Evolutionary conservation across 2,797 vertebrate species (phyloP).

Genomic region (Allobates femoralis): DNA sequence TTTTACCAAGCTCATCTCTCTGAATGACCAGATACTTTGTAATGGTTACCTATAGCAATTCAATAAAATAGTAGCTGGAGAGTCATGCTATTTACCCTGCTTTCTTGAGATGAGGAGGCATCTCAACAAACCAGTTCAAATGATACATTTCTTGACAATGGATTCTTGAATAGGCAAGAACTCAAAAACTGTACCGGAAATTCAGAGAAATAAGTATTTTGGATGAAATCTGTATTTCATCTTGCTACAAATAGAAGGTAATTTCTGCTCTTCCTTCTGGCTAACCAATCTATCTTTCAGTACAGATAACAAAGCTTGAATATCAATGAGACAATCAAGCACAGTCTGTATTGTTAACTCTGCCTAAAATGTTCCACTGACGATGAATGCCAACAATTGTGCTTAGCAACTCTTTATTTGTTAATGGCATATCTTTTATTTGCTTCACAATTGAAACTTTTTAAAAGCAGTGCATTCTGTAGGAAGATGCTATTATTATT

Average conservation of each 20-base stretch:
- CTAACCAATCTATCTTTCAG: constrained; percentile 18
- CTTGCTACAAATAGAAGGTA: constrained; percentile 24
- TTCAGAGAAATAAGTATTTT: neutral
- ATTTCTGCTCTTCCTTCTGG: constrained; percentile 23
- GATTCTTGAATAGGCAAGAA: neutral
- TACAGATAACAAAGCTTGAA: constrained; percentile 19
- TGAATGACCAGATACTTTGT: neutral
- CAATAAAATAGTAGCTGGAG: neutral
- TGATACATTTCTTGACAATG: neutral
- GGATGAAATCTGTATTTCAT: constrained; percentile 13
- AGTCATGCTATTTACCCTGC: neutral
- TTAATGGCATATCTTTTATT: constrained; percentile 35
- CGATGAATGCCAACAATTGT: neutral
- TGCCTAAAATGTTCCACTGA: constrained; percentile 1
- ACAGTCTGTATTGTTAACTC: constrained; percentile 30
- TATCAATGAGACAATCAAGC: constrained; percentile 4
- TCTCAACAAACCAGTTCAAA: neutral
- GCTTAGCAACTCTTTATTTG: constrained; percentile 11
- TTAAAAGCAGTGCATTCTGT: constrained; percentile 6
- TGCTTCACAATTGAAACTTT: constrained; percentile 10
- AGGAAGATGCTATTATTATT: neutral
- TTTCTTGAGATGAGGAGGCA: too few species aligned
- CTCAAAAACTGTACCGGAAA: neutral
- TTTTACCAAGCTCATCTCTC: neutral
- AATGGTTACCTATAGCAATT: neutral